Percentiles rank a stretch among this genome's conserved stretches.
These are phyloP conservation scores for Mus spretus DNA, from an alignment of 2,797 vertebrate species.

Conservation along the genomic window DNA sequence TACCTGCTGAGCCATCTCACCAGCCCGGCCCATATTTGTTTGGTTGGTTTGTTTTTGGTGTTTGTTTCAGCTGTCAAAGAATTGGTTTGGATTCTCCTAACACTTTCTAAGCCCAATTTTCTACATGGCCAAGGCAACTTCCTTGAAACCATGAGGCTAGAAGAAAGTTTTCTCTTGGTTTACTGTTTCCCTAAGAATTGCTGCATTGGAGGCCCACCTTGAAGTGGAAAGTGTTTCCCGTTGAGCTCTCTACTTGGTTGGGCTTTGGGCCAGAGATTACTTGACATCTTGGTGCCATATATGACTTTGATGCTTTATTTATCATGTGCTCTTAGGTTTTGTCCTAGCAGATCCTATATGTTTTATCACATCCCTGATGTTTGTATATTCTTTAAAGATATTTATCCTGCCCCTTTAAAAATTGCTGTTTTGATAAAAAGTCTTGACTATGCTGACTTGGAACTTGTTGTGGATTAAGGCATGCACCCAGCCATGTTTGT, in stretches of 20 bases:
- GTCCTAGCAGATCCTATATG: neutral
- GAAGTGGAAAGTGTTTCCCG: neutral
- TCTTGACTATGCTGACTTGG: neutral
- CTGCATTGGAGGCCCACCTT: neutral
- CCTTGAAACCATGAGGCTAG: neutral
- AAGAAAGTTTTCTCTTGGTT: slow-evolving; percentile 29
- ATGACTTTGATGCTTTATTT: slow-evolving; percentile 33
- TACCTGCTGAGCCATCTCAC: too few relatives aligned
- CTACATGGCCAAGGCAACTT: neutral
- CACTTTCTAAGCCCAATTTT: neutral
- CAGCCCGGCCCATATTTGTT: neutral
- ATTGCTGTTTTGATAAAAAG: neutral
- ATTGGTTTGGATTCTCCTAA: slow-evolving; percentile 42
- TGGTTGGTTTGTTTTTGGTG: slow-evolving; percentile 19
- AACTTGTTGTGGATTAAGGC: neutral
- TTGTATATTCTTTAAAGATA: slow-evolving; percentile 8
- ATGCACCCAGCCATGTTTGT: neutral
- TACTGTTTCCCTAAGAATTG: neutral
- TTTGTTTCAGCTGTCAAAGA: slow-evolving; percentile 32
- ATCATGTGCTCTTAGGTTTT: slow-evolving; percentile 40
- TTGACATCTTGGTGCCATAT: neutral
- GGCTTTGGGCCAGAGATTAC: neutral
- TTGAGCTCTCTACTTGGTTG: neutral
- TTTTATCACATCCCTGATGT: neutral
- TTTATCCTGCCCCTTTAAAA: slow-evolving; percentile 1